Evolutionary conservation across 2,113 vertebrate species (phyloP), one percentile per base, ranked within the genome.

Genomic region (Aphelocoma coerulescens): DNA sequence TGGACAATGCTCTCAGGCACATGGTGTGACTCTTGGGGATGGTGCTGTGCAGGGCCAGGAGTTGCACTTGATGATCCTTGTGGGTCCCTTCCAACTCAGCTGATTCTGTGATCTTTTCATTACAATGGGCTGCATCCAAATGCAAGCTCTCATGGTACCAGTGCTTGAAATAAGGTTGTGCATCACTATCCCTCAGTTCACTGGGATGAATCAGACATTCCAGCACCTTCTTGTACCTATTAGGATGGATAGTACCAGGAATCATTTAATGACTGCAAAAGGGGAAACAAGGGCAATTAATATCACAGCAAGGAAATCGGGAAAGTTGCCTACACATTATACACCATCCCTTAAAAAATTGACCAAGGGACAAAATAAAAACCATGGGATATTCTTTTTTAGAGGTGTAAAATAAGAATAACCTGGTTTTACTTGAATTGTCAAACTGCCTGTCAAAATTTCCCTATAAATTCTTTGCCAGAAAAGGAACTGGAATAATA

Each of bases 1-100:
- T 61, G 19, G 3, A 46, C 22, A 62, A 0, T n/a, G n/a, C 1
- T 1, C 22, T 46, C 46, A 0, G 18, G 33, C 1, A 1, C 27
- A 3, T 1, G 22, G 37, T 68, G 27, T 37, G 33, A 44, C 12
- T 44, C 13, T 4, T 52, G 54, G 33, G 19, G 17, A 30, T 43
- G 18, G 11, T 68, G 0, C 46, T 68, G 46, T 27, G 27, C 27
- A 37, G 63, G 33, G 37, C 11, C 3, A 1, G 14, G 46, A 68
- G 14, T 5, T 69, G 55, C 9, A 52, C 33, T 23, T 4, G 3
- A 7, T 32, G 72, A 44, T 44, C 33, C 46, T 33, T 23, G 14
- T 13, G 37, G 17, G 15, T 68, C 14, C 1, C 37, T 68, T 37
- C 33, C 37, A 61, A 19, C 22, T 33, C 37, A 69, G 46, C 22